These are phyloP conservation scores for Nowickia ferox DNA, from an alignment of 2,888 invertebrate genomes.

Conservation along the genomic window DNA sequence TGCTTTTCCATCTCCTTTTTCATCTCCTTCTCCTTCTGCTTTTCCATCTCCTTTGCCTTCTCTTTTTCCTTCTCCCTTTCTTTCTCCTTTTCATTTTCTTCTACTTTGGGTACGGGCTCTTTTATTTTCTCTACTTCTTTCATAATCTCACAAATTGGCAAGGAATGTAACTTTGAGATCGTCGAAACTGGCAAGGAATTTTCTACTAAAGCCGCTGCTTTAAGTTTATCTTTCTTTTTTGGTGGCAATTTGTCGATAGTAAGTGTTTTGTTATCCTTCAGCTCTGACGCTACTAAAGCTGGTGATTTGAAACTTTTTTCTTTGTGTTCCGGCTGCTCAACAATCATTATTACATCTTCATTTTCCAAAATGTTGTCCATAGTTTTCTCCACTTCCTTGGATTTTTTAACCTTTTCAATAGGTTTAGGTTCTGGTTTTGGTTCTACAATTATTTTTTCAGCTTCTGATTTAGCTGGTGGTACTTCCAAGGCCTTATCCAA, in stretches of 20 bases:
- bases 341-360: conserved; percentile 10
- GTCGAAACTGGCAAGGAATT: conserved; percentile 8
- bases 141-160: conserved; percentile 20
- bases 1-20: no score
- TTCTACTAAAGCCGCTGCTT: conserved; percentile 73
- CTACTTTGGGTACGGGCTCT: background rate
- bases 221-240: conserved; percentile 71
- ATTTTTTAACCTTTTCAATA: conserved; percentile 35
- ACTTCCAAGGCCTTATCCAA: conserved; percentile 62
- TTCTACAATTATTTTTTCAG: conserved; percentile 24
- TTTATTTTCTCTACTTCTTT: conserved; percentile 36
- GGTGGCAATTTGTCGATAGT: conserved; percentile 65
- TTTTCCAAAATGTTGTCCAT: conserved; percentile 27
- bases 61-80: conserved; percentile 46
- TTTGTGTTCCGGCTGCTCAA: conserved; percentile 54
- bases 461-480: conserved; percentile 73
- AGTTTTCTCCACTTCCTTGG: conserved; percentile 35
- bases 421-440: conserved; percentile 31
- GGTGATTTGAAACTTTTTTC: conserved; percentile 50
- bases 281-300: conserved; percentile 23
- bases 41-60: conserved; percentile 67
- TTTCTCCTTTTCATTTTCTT: conserved; percentile 21
- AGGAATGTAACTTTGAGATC: background rate
- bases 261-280: conserved; percentile 59
- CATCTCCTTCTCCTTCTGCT: conserved; percentile 42